These are phyloP conservation scores for Aurelia sp. DNA, from an alignment of 30 jellyfish, hydroid and myxozoan species.

Conservation along the genomic window DNA sequence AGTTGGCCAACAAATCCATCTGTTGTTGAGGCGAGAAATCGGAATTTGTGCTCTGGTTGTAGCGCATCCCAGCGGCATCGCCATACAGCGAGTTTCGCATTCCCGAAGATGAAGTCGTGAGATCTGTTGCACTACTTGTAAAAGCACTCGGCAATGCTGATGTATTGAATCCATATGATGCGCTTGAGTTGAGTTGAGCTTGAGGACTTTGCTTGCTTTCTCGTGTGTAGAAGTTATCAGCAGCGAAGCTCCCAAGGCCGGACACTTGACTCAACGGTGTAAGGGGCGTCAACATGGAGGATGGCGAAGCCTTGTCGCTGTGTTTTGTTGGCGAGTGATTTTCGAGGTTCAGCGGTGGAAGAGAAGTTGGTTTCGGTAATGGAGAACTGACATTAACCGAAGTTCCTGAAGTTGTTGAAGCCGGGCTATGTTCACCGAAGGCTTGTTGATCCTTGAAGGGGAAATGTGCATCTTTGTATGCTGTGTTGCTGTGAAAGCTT, in stretches of 20 bases:
- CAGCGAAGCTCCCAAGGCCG: slow-evolving; percentile 87
- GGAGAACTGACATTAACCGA: slow-evolving; percentile 64
- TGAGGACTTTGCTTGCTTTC: slow-evolving; percentile 93
- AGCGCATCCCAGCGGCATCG: slow-evolving; percentile 72
- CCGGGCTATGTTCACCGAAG: slow-evolving; percentile 76
- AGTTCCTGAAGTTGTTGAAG: slow-evolving; percentile 45
- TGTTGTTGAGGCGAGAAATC: slow-evolving; percentile 94
- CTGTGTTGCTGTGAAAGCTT: slow-evolving; percentile 55
- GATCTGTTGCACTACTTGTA: slow-evolving; percentile 60
- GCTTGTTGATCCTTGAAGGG: slow-evolving; percentile 76
- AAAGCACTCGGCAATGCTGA: slow-evolving; percentile 58
- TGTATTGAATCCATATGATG: slow-evolving; percentile 36
- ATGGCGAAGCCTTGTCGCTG: slow-evolving; percentile 96
- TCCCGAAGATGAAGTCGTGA: slow-evolving; percentile 51
- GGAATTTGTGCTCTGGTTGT: slow-evolving; percentile 77
- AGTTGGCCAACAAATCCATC: slow-evolving; percentile 88
- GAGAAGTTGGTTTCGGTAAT: slow-evolving; percentile 75
- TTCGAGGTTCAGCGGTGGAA: slow-evolving; percentile 90
- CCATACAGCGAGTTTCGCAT: slow-evolving; percentile 77
- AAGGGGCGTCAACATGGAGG: slow-evolving; percentile 94
- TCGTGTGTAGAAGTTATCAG: slow-evolving; percentile 78
- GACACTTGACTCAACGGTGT: slow-evolving; percentile 95
- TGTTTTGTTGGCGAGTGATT: slow-evolving; percentile 74
- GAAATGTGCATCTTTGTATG: slow-evolving; percentile 66
- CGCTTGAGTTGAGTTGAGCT: slow-evolving; percentile 66